Evolutionary conservation across 1,140 invertebrate species (phyloP), one percentile per base, ranked within the genome.

Genomic region (Lineus longissimus): DNA sequence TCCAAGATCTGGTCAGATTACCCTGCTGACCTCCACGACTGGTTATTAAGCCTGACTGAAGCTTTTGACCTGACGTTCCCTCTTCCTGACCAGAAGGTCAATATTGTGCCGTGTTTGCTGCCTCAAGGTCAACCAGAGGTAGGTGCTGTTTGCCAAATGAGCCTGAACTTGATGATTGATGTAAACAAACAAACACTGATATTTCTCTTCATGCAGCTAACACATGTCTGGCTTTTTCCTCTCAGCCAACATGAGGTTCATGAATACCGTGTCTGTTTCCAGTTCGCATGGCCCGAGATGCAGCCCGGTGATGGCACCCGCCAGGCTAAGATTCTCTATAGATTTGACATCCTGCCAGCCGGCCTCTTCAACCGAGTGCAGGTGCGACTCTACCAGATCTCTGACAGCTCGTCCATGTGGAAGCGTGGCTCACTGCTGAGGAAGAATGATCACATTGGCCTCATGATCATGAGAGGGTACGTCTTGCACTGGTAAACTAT

Each of bases 51-150:
- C 45, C 65, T 81, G 54, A 81, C 80, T 25, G 80, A 81, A 65
- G 77, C 77, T 66, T 81, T 79, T 73, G 78, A 80, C 64, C 63
- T 81, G 58, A 81, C 77, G 1, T 81, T 80, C 61, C 71, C 66
- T 11, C 61, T 78, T 15, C 43, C 63, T 9, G 70, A 78, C 55
- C 63, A 76, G 59, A 62, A 68, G 41, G 61, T 73, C 6, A 79
- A 79, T 68, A 47, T 81, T 2, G 78, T 81, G n/a, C 80, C 78
- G 17, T 81, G 80, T 66, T 69, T 81, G 0, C 68, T 81, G 25
- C 73, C 77, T 41, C 75, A 79, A 55, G 70, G 61, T 43, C 61
- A 73, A 41, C 75, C 78, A 55, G 65, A 75, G 69, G 74, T 78
- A 51, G 31, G 57, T 61, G 55, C 27, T 17, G 29, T 56, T 17